Evolutionary conservation across 2,888 invertebrate genomes (phyloP), one percentile per base, ranked within the genome.

Genomic region (Drosophila subquinaria): DNA sequence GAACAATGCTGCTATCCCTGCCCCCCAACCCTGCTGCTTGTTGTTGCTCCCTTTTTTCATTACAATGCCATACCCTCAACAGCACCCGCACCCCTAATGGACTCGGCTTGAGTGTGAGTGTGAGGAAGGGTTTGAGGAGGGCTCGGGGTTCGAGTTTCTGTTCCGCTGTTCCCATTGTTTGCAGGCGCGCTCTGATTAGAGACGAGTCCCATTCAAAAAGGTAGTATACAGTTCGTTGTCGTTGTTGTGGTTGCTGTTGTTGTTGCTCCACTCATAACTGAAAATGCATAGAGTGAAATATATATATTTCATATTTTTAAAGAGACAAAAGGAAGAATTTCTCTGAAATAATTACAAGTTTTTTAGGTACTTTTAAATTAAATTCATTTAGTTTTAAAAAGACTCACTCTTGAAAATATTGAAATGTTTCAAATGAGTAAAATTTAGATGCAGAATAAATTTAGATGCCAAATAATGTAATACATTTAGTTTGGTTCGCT

Each of bases 131-230:
- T 4, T 30, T 9, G 6, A 40, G 45, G 42, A 40, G 45, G 45
- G 27, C 27, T 45, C 30, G 63, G 57, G n/a, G 56, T n/a, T 20
- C 38, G 45, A 42, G 69, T 50, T 53, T 35, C 47, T 62, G 62
- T 23, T 36, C 47, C 35, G 35, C 55, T 57, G 56, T 69, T 71
- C 62, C 81, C 83, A 84, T 84, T 84, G 83, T 84, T 88, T 84
- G 83, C 83, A 84, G 83, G 78, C 89, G 89, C 88, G 82, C 86
- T 80, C 82, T 84, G 83, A 84, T 84, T 84, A 84, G 83, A 86
- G 81, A 72, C 67, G 75, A 79, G 76, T 57, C 57, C 79, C 79
- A 77, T 79, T 79, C 68, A 76, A 81, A 74, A 79, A 82, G 83
- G 80, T 82, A 76, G 80, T 82, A 76, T 79, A 63, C 76, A 42